phyloP scores from a whole-genome alignment of 2,113 vertebrate species.

The Bolborhynchus lineola region DNA sequence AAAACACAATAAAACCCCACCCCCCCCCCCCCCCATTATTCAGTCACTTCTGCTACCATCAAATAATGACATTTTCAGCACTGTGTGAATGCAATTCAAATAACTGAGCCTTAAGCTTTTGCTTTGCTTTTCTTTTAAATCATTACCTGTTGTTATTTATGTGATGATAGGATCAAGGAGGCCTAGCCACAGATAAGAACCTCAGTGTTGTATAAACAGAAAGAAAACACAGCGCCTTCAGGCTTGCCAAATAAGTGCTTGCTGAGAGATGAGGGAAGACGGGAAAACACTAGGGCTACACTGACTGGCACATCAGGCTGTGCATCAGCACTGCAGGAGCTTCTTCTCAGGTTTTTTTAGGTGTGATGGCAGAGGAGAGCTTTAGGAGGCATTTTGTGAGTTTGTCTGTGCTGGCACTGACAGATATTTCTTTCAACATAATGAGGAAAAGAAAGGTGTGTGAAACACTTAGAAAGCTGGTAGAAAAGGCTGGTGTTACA shows the following conservation, averaged over 20 bases:
- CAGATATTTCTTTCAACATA: not conserved
- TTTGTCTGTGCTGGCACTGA: not conserved
- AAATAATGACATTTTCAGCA: not conserved
- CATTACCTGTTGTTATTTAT: conserved; percentile 47
- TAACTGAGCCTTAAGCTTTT: not conserved
- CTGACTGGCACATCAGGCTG: not conserved
- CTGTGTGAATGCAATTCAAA: not conserved
- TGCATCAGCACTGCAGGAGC: rapidly evolving
- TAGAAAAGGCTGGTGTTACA: not conserved
- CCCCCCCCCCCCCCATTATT: too few species aligned
- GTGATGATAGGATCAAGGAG: conserved; percentile 41
- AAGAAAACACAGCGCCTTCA: conserved; percentile 6
- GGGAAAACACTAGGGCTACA: not conserved
- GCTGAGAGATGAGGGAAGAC: not conserved
- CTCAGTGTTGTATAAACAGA: conserved; percentile 20
- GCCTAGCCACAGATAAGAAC: conserved; percentile 38
- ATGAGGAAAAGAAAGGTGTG: not conserved
- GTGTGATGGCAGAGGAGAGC: not conserved
- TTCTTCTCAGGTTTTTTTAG: not conserved
- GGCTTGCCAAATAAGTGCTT: not conserved
- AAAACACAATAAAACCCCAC: not conserved
- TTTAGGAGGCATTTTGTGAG: not conserved
- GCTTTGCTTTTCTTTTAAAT: not conserved
- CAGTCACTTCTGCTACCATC: not conserved
- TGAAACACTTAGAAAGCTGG: not conserved